A percentile compares a stretch with the other conserved stretches of the same genome.
Conservation (phyloP, 2,113 vertebrate species). For the Percopsis transmontana region DNA sequence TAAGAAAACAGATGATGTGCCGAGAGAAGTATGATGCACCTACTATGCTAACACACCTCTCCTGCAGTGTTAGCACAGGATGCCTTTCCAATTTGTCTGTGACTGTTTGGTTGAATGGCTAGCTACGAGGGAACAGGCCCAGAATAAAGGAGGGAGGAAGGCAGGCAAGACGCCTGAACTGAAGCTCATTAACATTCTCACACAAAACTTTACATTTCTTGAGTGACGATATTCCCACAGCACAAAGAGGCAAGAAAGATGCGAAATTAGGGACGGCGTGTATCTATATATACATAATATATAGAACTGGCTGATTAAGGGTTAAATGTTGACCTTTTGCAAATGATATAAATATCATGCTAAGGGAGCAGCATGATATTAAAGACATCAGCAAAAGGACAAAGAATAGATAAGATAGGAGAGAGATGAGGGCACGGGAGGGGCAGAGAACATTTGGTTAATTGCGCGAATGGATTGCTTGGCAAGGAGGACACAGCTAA, state of each 20-base stretch:
- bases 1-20: background rate
- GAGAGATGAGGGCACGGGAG: background rate
- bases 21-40: slow-evolving; percentile 3
- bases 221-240: slow-evolving; percentile 26
- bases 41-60: too few species aligned
- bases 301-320: slow-evolving; percentile 37
- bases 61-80: background rate
- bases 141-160: slow-evolving; percentile 23
- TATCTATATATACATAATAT: slow-evolving; percentile 42
- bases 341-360: too few species aligned
- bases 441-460: slow-evolving; percentile 39
- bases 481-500: slow-evolving; percentile 30
- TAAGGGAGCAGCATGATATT: too few species aligned
- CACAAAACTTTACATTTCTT: slow-evolving; percentile 2
- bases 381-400: too few species aligned
- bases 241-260: slow-evolving; percentile 27
- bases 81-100: slow-evolving; percentile 1
- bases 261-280: slow-evolving; percentile 31
- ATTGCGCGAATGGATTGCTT: slow-evolving; percentile 37
- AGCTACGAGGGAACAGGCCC: background rate
- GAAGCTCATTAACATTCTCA: slow-evolving; percentile 13
- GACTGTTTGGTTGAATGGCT: background rate
- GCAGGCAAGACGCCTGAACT: slow-evolving; percentile 7
- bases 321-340: slow-evolving; percentile 36
- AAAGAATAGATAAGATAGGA: slow-evolving; percentile 9